Percentiles rank a stretch among this genome's conserved stretches.
phyloP scores from a whole-genome alignment of 2,888 invertebrate species.

The Leptura quadrifasciata region DNA sequence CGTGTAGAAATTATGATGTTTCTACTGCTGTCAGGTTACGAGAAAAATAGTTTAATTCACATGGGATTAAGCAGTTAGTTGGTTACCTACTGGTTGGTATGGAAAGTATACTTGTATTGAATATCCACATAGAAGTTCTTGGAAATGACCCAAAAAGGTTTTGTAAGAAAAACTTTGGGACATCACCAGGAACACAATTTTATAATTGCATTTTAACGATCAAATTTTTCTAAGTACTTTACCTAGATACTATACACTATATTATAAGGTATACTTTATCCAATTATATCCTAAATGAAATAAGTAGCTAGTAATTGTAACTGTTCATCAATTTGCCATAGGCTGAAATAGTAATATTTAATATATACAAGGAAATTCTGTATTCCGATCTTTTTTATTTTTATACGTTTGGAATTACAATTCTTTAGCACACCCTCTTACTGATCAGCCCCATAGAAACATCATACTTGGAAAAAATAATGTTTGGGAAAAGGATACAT shows the following conservation, averaged over 20 bases:
- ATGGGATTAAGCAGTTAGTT: not conserved
- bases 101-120: not conserved
- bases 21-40: not conserved
- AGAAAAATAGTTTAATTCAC: not conserved
- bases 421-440: not conserved
- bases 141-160: not conserved
- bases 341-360: not conserved
- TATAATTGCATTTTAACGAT: not conserved
- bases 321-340: not conserved
- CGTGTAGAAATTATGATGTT: not conserved
- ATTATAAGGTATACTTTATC: conserved; percentile 1
- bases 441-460: not conserved
- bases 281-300: not conserved
- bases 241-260: not conserved
- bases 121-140: not conserved
- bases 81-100: not conserved
- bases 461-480: not conserved
- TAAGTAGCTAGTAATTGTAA: not conserved
- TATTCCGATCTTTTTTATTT: not conserved
- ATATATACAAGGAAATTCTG: not conserved
- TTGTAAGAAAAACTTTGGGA: not conserved
- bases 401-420: not conserved
- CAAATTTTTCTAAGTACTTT: not conserved
- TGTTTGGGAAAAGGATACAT: not conserved
- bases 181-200: not conserved